Base-by-base conservation (phyloP, 64 coral and sea anemone genomes). In the Porites lutea region DNA sequence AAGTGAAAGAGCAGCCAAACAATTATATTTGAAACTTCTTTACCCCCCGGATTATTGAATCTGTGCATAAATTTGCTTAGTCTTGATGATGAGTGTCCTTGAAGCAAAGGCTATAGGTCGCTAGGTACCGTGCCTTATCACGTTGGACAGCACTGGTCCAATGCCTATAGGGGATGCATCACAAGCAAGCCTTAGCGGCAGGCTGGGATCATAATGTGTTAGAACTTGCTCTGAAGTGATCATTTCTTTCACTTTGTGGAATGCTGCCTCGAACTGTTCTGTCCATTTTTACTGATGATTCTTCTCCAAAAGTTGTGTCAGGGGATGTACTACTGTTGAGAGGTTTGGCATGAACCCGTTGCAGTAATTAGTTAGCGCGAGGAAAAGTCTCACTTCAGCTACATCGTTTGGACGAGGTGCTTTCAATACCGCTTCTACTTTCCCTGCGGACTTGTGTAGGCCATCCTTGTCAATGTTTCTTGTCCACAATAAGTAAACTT, bases 1-100 rank as follows among this genome's bases (percentile, higher is more conserved):
- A 18, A 4, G 77, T 58, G 66, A 90, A 90, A 13, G 18, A 48
- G 15, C 77, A 19, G 0, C 89, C 48, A 59, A 52, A 80, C 46
- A 82, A 69, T 53, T 90, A 82, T 2, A 51, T 48, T 20, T 72
- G 77, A 18, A 89, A 89, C 53, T 65, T 89, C 74, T 89, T 89
- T 20, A 89, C 13, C 2, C 53, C 53, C 74, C 87, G 78, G 14
- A 89, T 12, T 57, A 57, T 1, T 57, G 54, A 27, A 80, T 57
- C 10, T 80, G 78, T 44, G 54, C 9, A 23, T 80, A 80, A n/a
- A 5, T 23, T 60, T 80, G 5, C 55, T 80, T 53, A 11, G 21
- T 59, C 37, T 46, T 59, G 22, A 11, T 5, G 53, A 6, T 61
- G 15, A 62, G 77, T 13, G 77, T 79, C 8, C 55, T 55, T 13